These are phyloP conservation scores for Cheirogaleus medius DNA, from an alignment of 2,113 vertebrate species.

Conservation along the genomic window DNA sequence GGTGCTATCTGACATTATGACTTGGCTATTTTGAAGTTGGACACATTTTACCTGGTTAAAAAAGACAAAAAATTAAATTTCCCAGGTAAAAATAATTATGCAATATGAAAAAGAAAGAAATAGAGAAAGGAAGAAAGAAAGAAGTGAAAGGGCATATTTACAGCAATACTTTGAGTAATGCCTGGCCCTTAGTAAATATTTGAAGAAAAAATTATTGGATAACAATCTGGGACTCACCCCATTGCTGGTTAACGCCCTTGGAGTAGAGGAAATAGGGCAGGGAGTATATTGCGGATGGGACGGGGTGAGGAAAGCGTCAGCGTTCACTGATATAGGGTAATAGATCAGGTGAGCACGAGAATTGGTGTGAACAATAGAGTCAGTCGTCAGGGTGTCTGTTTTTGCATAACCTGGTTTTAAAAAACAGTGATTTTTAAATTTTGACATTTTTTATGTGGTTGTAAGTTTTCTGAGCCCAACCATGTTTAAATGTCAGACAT, in stretches of 20 bases:
- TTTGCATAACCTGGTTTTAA: slow-evolving; percentile 5
- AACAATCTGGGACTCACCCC: neutral
- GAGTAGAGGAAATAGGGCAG: neutral
- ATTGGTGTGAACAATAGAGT: neutral
- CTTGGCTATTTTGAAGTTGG: neutral
- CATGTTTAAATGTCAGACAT: neutral
- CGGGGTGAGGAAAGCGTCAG: neutral
- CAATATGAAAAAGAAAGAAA: neutral
- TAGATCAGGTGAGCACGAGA: neutral
- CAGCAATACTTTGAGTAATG: neutral
- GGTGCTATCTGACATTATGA: neutral
- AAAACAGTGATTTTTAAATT: neutral
- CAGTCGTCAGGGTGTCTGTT: neutral
- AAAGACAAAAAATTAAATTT: slow-evolving; percentile 9
- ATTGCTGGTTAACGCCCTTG: neutral
- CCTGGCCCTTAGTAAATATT: neutral
- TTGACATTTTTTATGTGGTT: slow-evolving; percentile 29
- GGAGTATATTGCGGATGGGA: rapidly evolving
- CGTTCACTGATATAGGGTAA: neutral
- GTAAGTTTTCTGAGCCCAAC: neutral
- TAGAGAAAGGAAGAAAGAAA: neutral
- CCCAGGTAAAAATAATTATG: neutral
- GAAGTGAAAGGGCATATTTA: neutral
- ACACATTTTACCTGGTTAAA: neutral
- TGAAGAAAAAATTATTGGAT: neutral